Conservation (phyloP, 2,797 vertebrate species). For the Acanthis flammea region DNA sequence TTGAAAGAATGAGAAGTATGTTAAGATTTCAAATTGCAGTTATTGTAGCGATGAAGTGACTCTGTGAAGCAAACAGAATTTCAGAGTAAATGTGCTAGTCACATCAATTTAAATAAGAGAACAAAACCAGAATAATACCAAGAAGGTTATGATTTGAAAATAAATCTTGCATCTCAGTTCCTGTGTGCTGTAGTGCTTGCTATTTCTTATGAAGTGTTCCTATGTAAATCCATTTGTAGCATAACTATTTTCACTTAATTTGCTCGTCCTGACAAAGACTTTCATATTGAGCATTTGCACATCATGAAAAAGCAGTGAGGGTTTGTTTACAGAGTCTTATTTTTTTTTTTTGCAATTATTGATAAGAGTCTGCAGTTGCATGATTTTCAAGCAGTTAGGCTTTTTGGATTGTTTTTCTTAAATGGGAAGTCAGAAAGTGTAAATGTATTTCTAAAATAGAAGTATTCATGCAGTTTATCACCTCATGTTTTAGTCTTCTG, state of each 20-base stretch:
- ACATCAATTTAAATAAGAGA: background rate
- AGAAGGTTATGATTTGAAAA: background rate
- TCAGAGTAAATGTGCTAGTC: background rate
- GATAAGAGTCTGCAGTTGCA: background rate
- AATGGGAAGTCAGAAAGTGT: background rate
- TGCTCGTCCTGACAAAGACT: background rate
- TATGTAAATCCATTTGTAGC: background rate
- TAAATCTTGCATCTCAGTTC: background rate
- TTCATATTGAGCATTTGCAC: background rate
- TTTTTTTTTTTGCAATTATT: background rate
- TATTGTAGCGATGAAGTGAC: background rate
- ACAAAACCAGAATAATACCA: background rate
- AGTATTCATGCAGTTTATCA: background rate
- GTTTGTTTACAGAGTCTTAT: background rate
- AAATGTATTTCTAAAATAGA: background rate
- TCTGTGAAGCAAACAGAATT: background rate
- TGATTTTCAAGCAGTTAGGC: background rate
- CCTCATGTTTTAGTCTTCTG: background rate
- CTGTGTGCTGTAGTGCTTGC: background rate
- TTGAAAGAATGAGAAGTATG: background rate
- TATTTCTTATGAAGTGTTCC: background rate
- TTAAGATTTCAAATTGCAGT: background rate
- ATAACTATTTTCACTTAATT: background rate
- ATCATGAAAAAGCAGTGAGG: background rate
- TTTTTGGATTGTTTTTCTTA: background rate